phyloP scores from a whole-genome alignment of 1,140 invertebrate genomes.

The Heliconius hewitsoni region DNA sequence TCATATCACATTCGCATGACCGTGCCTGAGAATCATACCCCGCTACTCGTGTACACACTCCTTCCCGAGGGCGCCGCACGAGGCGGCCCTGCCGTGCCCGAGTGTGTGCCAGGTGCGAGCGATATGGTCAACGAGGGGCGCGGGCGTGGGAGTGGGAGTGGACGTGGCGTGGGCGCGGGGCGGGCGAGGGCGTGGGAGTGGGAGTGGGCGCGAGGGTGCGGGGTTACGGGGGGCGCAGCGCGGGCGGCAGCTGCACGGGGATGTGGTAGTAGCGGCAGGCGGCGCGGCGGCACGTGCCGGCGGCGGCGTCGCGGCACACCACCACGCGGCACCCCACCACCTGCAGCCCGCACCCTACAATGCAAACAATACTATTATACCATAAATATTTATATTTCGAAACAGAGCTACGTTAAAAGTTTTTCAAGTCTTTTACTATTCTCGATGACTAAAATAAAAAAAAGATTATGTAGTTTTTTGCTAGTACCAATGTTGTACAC shows the following conservation, averaged over 20 bases:
- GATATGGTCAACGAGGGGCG: constrained; percentile 51
- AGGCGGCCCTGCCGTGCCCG: constrained; percentile 32
- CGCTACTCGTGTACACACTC: constrained; percentile 79
- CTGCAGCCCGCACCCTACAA: constrained; percentile 94
- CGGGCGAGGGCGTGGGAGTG: constrained; percentile 49
- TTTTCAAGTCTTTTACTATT: neutral
- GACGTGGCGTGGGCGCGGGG: constrained; percentile 27
- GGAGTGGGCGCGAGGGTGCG: constrained; percentile 60
- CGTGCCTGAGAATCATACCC: constrained; percentile 78
- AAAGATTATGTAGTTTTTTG: neutral
- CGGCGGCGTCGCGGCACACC: constrained; percentile 96
- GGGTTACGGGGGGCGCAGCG: constrained; percentile 80
- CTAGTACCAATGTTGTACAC: neutral
- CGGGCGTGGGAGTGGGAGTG: constrained; percentile 16
- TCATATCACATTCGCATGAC: constrained; percentile 81
- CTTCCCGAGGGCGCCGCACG: constrained; percentile 59
- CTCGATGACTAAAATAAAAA: neutral
- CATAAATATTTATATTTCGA: constrained; percentile 3
- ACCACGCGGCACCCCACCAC: constrained; percentile 95
- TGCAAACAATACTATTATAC: constrained; percentile 1
- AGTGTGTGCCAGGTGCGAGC: constrained; percentile 65
- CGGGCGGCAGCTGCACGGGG: constrained; percentile 90
- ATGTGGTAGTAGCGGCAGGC: constrained; percentile 97
- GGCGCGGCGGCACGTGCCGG: constrained; percentile 93
- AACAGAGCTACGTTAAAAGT: neutral